phyloP scores from a whole-genome alignment of 2,113 vertebrate genomes.

The Rattus rattus region DNA sequence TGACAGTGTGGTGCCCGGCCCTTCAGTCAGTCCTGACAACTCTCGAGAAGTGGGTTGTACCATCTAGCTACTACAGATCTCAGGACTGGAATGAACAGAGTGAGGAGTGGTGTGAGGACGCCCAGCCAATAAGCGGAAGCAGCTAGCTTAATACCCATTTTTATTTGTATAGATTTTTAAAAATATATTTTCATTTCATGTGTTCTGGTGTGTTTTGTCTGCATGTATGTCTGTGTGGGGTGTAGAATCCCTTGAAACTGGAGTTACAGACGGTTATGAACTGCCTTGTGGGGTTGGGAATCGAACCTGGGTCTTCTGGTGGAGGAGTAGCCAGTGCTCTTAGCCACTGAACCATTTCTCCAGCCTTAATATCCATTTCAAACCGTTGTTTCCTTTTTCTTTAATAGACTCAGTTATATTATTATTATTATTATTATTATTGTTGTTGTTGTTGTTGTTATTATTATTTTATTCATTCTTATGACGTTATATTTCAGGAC shows the following conservation, averaged over 20 bases:
- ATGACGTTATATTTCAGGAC: conserved; percentile 79
- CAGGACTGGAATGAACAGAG: not conserved
- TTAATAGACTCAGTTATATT: not conserved
- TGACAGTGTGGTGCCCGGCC: not conserved
- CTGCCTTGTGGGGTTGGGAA: too few relatives aligned
- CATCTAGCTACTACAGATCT: not conserved
- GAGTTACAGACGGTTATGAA: too few relatives aligned
- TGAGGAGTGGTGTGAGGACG: not conserved
- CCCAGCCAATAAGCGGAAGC: not conserved
- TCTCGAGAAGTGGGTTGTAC: not conserved
- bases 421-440: not conserved
- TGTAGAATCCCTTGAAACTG: too few relatives aligned
- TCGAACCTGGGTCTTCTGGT: too few relatives aligned
- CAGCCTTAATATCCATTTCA: conserved; percentile 21
- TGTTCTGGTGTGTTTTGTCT: too few relatives aligned
- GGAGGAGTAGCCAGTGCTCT: too few relatives aligned
- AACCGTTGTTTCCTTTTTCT: not conserved
- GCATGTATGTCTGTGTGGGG: too few relatives aligned
- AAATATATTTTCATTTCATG: too few relatives aligned
- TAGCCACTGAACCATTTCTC: too few relatives aligned
- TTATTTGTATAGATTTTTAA: not conserved
- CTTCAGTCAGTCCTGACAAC: not conserved
- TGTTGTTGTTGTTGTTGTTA: too few relatives aligned
- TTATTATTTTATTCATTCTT: conserved; percentile 5
- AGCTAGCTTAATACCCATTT: conserved; percentile 32